Conservation (phyloP, 1,140 invertebrate genomes). For the honey bee (Apis mellifera) region DNA sequence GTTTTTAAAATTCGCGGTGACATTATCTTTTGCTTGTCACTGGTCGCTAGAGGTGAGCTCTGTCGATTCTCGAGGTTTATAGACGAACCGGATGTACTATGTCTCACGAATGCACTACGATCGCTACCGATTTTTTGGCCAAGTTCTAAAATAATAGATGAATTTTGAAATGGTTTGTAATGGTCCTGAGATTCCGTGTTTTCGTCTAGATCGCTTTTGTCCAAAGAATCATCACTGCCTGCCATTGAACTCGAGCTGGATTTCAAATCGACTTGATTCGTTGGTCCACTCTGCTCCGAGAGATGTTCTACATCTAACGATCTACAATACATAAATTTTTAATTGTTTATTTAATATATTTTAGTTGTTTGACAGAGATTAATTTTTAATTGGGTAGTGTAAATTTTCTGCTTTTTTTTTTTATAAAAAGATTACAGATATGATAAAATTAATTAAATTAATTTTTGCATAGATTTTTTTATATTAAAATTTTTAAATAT, state of each 20-base stretch:
- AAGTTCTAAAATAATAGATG: constrained; percentile 74
- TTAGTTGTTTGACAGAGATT: no score
- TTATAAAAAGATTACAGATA: no score
- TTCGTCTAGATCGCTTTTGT: constrained; percentile 84
- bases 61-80: constrained; percentile 63
- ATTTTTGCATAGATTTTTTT: no score
- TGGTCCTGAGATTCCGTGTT: constrained; percentile 77
- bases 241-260: constrained; percentile 81
- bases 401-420: no score
- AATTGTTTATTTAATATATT: no score
- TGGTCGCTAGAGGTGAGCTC: constrained; percentile 55
- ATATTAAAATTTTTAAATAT: no score
- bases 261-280: constrained; percentile 74
- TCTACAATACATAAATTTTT: constrained; percentile 53
- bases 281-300: constrained; percentile 76
- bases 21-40: constrained; percentile 36
- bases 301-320: constrained; percentile 82
- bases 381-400: no score
- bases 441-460: no score
- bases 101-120: constrained; percentile 74
- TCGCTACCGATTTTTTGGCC: constrained; percentile 76
- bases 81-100: constrained; percentile 61
- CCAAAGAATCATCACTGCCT: constrained; percentile 84
- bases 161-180: constrained; percentile 73
- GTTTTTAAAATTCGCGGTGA: constrained; percentile 47